These are phyloP conservation scores for Drosophila mercatorum DNA, from an alignment of 2,888 invertebrate genomes.

Conservation along the genomic window DNA sequence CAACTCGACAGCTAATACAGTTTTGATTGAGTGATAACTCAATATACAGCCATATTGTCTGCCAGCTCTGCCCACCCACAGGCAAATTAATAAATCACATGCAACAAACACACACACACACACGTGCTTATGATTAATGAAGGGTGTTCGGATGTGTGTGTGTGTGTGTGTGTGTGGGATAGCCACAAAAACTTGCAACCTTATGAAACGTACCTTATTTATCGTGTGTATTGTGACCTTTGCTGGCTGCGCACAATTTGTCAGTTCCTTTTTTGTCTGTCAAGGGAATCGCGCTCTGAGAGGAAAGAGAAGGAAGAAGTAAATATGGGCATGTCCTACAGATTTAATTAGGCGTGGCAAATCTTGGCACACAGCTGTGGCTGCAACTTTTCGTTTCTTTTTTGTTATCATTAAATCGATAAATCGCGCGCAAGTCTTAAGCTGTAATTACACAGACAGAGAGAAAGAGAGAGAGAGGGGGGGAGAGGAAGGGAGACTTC, in stretches of 20 bases:
- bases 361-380: slow-evolving; percentile 24
- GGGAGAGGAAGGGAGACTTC: slow-evolving; percentile 1
- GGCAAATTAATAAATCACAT: slow-evolving; percentile 63
- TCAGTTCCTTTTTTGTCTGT: slow-evolving; percentile 20
- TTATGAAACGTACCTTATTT: slow-evolving; percentile 52
- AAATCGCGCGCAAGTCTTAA: slow-evolving; percentile 49
- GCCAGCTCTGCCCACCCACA: slow-evolving; percentile 18
- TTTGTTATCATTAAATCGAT: slow-evolving; percentile 68
- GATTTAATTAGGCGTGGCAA: slow-evolving; percentile 62
- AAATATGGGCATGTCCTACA: slow-evolving; percentile 23
- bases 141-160: slow-evolving; percentile 10
- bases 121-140: slow-evolving; percentile 63
- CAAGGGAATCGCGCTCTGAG: not conserved
- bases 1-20: slow-evolving; percentile 41
- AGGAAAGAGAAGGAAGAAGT: not conserved
- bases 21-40: slow-evolving; percentile 79
- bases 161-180: slow-evolving; percentile 16
- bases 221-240: slow-evolving; percentile 64
- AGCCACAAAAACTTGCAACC: slow-evolving; percentile 21
- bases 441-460: slow-evolving; percentile 63
- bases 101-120: slow-evolving; percentile 20
- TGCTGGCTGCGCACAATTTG: slow-evolving; percentile 43
- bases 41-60: slow-evolving; percentile 43
- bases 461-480: slow-evolving; percentile 1
- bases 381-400: slow-evolving; percentile 27